phyloP scores from a whole-genome alignment of 1,140 invertebrate genomes.

The Portunus trituberculatus region DNA sequence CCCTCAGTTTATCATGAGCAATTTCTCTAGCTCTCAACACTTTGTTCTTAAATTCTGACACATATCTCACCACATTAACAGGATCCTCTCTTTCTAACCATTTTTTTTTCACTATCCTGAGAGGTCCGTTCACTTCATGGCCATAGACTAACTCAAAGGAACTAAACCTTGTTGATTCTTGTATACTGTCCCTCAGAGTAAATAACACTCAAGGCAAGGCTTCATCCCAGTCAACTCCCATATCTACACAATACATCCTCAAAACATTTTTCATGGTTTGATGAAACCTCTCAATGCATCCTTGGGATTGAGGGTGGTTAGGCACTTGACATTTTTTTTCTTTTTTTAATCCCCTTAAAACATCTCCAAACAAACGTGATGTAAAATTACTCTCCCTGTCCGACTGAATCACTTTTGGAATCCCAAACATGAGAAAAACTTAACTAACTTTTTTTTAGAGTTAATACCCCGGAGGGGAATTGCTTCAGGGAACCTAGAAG shows the following conservation, averaged over 20 bases:
- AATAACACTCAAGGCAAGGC: not conserved
- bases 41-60: conserved; percentile 18
- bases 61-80: not conserved
- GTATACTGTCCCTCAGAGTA: conserved; percentile 3
- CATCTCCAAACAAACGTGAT: not conserved
- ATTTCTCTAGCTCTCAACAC: not conserved
- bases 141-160: too few species aligned
- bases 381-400: conserved; percentile 30
- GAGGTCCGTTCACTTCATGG: too few species aligned
- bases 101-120: too few species aligned
- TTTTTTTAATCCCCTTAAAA: not conserved
- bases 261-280: too few species aligned
- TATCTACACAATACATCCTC: too few species aligned
- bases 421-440: conserved; percentile 26
- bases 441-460: conserved; percentile 15
- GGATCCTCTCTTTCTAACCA: too few species aligned
- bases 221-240: too few species aligned
- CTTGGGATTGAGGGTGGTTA: not conserved
- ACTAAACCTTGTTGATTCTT: conserved; percentile 40
- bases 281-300: conserved; percentile 28
- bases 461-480: not conserved
- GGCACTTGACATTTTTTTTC: not conserved
- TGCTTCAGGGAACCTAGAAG: too few species aligned
- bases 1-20: too few species aligned
- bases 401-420: too few species aligned